Evolutionary conservation across 1,140 invertebrate species (phyloP).

Genomic region (Drosophila chauvacae): DNA sequence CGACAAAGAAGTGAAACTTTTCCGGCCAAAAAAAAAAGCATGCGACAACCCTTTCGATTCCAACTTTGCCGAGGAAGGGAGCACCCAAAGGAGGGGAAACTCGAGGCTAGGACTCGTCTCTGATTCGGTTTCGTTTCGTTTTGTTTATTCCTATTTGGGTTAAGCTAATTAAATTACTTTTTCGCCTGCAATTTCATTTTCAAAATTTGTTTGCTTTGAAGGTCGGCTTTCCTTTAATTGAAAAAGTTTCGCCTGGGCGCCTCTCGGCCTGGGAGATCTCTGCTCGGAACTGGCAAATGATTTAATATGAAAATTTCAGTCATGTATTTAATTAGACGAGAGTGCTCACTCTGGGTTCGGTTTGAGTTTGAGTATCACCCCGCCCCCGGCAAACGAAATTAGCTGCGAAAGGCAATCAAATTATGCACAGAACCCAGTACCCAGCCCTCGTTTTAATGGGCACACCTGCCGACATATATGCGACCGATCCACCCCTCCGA

Average conservation of each 20-base stretch:
- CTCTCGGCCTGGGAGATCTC: conserved; percentile 1
- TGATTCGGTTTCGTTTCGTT: conserved; percentile 24
- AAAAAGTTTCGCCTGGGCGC: conserved; percentile 58
- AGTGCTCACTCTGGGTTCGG: conserved; percentile 22
- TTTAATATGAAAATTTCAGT: conserved; percentile 61
- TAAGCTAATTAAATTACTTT: conserved; percentile 82
- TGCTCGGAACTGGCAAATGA: conserved; percentile 31
- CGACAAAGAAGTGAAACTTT: conserved; percentile 53
- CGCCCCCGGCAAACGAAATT: conserved; percentile 48
- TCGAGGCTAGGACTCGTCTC: conserved; percentile 35
- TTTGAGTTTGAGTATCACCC: background rate
- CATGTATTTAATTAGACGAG: conserved; percentile 68
- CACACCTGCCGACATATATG: conserved; percentile 60
- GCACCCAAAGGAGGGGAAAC: conserved; percentile 3
- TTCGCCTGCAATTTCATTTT: conserved; percentile 74
- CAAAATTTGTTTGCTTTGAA: conserved; percentile 68
- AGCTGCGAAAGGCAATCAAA: conserved; percentile 78
- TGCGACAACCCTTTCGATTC: conserved; percentile 54
- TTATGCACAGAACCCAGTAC: conserved; percentile 61
- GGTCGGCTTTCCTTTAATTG: conserved; percentile 75
- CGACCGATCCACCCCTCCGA: conserved; percentile 14
- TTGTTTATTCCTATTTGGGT: conserved; percentile 60
- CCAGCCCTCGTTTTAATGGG: conserved; percentile 25
- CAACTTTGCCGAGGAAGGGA: background rate
- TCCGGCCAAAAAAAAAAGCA: conserved; percentile 15